Base-by-base conservation (phyloP, 2,113 vertebrate genomes). In the Oncorhynchus nerka region DNA sequence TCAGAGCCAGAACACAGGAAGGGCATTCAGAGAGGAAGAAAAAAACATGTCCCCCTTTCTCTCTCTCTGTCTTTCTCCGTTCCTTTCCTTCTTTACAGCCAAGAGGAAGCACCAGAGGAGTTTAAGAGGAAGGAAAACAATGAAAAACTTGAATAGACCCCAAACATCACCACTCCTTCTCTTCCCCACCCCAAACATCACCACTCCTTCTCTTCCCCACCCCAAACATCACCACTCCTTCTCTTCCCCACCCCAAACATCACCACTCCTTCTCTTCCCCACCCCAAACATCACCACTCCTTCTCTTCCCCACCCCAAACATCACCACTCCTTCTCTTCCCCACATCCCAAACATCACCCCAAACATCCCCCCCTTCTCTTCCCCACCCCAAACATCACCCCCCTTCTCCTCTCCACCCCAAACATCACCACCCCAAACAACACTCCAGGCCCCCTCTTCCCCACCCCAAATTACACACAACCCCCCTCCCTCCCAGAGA, bases 91-190 rank as follows among this genome's bases (percentile, higher is more conserved):
- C 67, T 45, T 39, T 68, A 19, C 32, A 32, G 67, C 67, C 12
- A 34, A 9, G 3, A 55, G 65, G 22, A 30, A 57, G 1, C 45
- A 57, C 28, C 65, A n/a, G 15, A 7, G 57, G 70, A 55, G 61
- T 73, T 67, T 48, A 68, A n/a, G 39, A 75, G 45, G 15, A 22
- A 57, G 69, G 61, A 71, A 73, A 28, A 76, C 78, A 75, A 65
- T 76, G 79, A 79, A 72, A 81, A 83, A 83, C 84, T 81, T 79
- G 48, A 55, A 62, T n/a, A 73, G 79, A 80, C 75, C 83, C 78
- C 75, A 76, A 71, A 77, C 59, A 67, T 77, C 59, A 22, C 28
- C 78, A 45, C 71, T 73, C 22, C 16, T 13, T 26, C 20, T 5
- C 19, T n/a, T 45, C 26, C 66, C 51, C 39, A 45, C 9, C 39